phyloP scores from a whole-genome alignment of 2,797 vertebrate species.

The Tarsius wallacei region DNA sequence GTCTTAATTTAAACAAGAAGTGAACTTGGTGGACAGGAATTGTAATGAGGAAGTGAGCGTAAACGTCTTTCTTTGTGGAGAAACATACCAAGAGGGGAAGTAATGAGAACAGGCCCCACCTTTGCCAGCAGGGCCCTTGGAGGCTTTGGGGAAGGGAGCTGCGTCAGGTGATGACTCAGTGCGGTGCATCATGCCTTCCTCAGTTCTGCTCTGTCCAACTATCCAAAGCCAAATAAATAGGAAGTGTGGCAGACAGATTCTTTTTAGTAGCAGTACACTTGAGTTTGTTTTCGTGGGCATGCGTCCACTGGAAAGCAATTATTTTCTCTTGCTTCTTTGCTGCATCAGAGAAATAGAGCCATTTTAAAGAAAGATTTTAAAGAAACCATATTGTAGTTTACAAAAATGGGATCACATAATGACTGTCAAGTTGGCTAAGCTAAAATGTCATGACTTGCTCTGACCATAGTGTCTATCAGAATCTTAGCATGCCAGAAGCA shows the following conservation, averaged over 20 bases:
- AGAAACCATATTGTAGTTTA: background rate
- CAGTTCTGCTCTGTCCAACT: background rate
- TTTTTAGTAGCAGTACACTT: conserved; percentile 64
- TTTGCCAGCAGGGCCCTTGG: rapidly evolving
- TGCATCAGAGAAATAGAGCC: conserved; percentile 59
- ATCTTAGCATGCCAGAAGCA: background rate
- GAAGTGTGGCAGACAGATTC: conserved; percentile 72
- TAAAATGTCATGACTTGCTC: conserved; percentile 28
- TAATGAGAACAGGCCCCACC: background rate
- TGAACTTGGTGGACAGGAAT: background rate
- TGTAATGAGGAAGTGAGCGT: background rate
- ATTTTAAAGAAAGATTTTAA: conserved; percentile 58
- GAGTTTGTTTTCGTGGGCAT: conserved; percentile 74
- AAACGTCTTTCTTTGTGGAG: background rate
- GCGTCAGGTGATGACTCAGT: conserved; percentile 68
- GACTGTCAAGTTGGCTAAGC: conserved; percentile 13
- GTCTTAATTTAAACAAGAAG: conserved; percentile 46
- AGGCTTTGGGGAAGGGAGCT: background rate
- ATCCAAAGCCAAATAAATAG: conserved; percentile 77
- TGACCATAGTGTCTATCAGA: conserved; percentile 11
- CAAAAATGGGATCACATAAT: background rate
- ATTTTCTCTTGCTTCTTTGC: conserved; percentile 57
- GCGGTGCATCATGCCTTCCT: background rate
- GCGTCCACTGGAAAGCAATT: conserved; percentile 64
- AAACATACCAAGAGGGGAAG: background rate